Evolutionary conservation across 2,797 vertebrate species (phyloP), one percentile per base, ranked within the genome.

Genomic region (Artibeus lituratus): DNA sequence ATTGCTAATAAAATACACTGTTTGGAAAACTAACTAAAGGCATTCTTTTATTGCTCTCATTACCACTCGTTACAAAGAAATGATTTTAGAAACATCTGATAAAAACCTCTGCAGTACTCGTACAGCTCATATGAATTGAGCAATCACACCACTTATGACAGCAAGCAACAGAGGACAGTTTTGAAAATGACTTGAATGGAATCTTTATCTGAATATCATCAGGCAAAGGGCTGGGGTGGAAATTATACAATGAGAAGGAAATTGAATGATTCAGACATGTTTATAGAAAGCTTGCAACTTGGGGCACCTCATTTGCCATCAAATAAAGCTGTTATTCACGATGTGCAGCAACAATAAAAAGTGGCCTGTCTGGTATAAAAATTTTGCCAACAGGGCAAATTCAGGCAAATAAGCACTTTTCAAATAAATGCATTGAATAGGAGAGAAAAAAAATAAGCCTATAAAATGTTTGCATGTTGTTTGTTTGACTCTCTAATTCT

Each of bases 181-280:
- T 96, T 94, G 97, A 97, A 97, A 98, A 97, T 96, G 11, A 98
- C 87, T 98, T 97, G 95, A 98, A 98, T 97, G 42, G 89, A 98
- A 91, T 97, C 93, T 98, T 98, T 98, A 98, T 98, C 97, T 97
- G 97, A 98, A 55, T 97, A 98, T 98, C 97, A 98, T 96, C 96
- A 97, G 97, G 96, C 97, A 97, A 96, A 96, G 83, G 96, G 95
- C 96, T 95, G 98, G 96, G 42, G 91, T 96, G 65, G 93, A 98
- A 98, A 98, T 98, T 98, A 98, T 96, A 98, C 96, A 98, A 98
- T 96, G 65, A 98, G 91, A 98, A 98, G 96, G 97, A 98, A 98
- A 98, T 97, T 98, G 98, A 98, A 98, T 98, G 98, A 98, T 98
- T 98, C 97, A 97, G 96, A 97, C 98, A 96, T 94, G 96, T 98